Evolutionary conservation across 2,113 vertebrate species (phyloP), one percentile per base, ranked within the genome.

Genomic region (Sterna hirundo): DNA sequence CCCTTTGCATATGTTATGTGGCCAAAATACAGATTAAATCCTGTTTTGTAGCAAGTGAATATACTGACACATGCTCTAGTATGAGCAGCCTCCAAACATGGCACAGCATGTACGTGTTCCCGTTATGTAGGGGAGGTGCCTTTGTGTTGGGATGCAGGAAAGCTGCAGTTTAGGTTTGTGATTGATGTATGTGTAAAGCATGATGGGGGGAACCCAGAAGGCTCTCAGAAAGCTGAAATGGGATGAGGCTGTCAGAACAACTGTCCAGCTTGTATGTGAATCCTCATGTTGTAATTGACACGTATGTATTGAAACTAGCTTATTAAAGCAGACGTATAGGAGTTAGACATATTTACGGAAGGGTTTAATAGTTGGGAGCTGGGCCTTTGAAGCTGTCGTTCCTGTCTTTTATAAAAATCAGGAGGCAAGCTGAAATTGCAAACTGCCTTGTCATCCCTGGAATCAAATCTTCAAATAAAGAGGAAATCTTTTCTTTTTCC

Each of bases 371-470:
- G 42, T 47, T 52, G 30, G 34, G 54, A 81, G 29, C 51, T 60
- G 68, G 29, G 60, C 38, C 32, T 94, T 91, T 94, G 92, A 94
- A 93, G 68, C 42, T 95, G 76, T 71, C 20, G 16, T 83, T 84
- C 42, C 49, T 91, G 30, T 49, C 81, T 79, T 86, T 76, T 91
- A 51, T 72, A 69, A 87, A 81, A 76, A 79, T 57, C 12, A 2
- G 69, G 40, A 89, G 70, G 44, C 84, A 55, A 77, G 82, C 84
- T 91, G 89, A 93, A 95, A 85, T 54, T 66, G 75, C 78, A 93
- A 92, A 92, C 83, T 95, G 88, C 94, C 74, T 87, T 85, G 93
- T 96, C 94, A 93, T 94, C 81, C 32, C 78, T 94, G 84, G 89
- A 94, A 93, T 88, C 76, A 70, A 62, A 88, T 90, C 90, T 88